Base-by-base conservation (phyloP, 2,113 vertebrate species). In the Paramisgurnus dabryanus region DNA sequence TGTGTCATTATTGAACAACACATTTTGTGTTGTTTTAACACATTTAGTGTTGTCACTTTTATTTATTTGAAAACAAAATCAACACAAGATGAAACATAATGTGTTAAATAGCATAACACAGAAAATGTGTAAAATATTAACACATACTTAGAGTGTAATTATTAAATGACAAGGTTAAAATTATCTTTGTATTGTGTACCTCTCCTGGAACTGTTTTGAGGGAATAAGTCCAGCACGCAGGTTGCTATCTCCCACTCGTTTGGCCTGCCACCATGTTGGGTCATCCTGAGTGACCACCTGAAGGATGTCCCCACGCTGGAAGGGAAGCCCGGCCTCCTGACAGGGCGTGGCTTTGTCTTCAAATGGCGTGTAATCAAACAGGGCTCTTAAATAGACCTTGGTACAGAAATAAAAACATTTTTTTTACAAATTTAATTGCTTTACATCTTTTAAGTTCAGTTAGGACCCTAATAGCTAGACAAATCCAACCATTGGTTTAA, bases 251-350 rank as follows among this genome's bases (percentile, higher is more conserved):
- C 95, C 96, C 2, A 98, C 92, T 58, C 93, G 92, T 86, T 97
- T 98, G 70, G 97, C 97, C 88, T 98, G 97, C 97, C 96, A 98
- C 96, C 97, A 98, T 0, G 95, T 98, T 71, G 92, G 89, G 39
- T 98, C 97, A 0, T 97, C 96, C 65, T 96, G 96, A 88, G 95
- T 96, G 0, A 98, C 96, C 39, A 98, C 96, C 82, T 98, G 96
- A n/a, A 98, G 93, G 78, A 98, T 80, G 15, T 98, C 95, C 4
- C 95, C 87, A 0, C 90, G 89, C 34, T 93, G 92, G 76, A 98
- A 98, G 0, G 96, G 96, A 87, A 98, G 92, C 47, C 97, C 97
- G 0, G 96, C 96, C 84, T 98, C 97, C 84, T 97, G 96, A 86
- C 97, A 98, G 3, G 97, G 97, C 1, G 96, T 98, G 79, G 96